Evolutionary conservation across 1,140 invertebrate species (phyloP).

Genomic region (Muscidifurax raptorellus): DNA sequence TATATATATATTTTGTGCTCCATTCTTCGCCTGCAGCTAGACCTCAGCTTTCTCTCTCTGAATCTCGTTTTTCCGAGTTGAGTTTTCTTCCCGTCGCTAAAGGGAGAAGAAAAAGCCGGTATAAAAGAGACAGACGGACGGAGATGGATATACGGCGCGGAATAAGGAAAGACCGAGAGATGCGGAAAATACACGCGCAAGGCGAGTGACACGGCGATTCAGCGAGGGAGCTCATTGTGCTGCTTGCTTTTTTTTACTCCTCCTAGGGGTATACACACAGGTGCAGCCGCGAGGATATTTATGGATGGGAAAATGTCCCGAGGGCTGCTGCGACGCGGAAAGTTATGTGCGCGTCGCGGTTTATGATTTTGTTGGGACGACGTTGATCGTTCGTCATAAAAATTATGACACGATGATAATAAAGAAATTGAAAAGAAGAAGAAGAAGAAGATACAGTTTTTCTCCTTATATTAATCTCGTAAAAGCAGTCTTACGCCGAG

Average conservation of each 20-base stretch:
- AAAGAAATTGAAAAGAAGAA: too few relatives aligned
- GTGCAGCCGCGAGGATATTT: not conserved
- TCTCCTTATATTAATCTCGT: too few relatives aligned
- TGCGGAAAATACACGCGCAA: constrained; percentile 23
- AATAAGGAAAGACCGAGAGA: not conserved
- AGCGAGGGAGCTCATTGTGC: not conserved
- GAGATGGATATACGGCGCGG: constrained; percentile 37
- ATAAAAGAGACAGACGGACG: not conserved
- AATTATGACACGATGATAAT: not conserved
- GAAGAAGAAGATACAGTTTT: too few relatives aligned
- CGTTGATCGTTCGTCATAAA: not conserved
- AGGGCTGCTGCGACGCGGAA: not conserved
- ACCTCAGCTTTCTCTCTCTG: constrained; percentile 40
- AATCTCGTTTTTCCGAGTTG: constrained; percentile 57
- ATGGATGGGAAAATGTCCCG: not conserved
- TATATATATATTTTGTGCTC: constrained; percentile 49
- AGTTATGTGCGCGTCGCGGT: not conserved
- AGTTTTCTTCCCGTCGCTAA: constrained; percentile 47
- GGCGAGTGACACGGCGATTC: constrained; percentile 1
- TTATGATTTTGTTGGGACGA: not conserved
- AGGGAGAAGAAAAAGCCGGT: constrained; percentile 23
- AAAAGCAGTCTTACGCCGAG: too few relatives aligned
- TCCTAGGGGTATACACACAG: too few relatives aligned
- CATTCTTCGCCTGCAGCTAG: constrained; percentile 53
- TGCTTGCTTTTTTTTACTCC: constrained; percentile 10